Conservation (phyloP, 2,888 invertebrate genomes). For the Ectemnius cavifrons region DNA sequence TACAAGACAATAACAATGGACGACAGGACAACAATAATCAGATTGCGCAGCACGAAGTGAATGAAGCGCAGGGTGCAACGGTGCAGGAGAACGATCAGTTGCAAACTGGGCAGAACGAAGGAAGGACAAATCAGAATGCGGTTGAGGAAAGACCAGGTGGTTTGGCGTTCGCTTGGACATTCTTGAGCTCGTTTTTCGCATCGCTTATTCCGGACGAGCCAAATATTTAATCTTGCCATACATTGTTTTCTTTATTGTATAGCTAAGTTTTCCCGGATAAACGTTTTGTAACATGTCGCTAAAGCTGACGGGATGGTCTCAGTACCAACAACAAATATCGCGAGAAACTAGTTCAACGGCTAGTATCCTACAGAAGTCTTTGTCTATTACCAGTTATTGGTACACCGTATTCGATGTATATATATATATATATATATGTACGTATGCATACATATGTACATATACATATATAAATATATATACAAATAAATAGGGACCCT, state of each 20-base stretch:
- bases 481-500: too few relatives aligned
- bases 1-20: conserved; percentile 69
- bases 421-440: too few relatives aligned
- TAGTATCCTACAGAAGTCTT: too few relatives aligned
- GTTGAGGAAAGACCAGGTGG: conserved; percentile 82
- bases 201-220: conserved; percentile 96
- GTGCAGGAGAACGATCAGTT: conserved; percentile 70
- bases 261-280: conserved; percentile 42
- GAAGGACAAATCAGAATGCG: conserved; percentile 71
- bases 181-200: conserved; percentile 95
- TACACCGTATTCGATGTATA: not conserved
- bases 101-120: conserved; percentile 63
- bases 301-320: conserved; percentile 37
- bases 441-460: too few relatives aligned
- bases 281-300: conserved; percentile 24
- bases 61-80: conserved; percentile 56
- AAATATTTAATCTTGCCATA: conserved; percentile 77
- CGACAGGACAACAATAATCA: conserved; percentile 71
- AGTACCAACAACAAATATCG: too few relatives aligned
- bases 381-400: not conserved
- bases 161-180: conserved; percentile 90
- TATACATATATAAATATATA: too few relatives aligned
- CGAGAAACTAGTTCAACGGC: not conserved
- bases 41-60: conserved; percentile 62
- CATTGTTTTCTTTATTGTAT: conserved; percentile 32